These are phyloP conservation scores for Syngnathus typhle DNA, from an alignment of 2,113 vertebrate species.

Conservation along the genomic window DNA sequence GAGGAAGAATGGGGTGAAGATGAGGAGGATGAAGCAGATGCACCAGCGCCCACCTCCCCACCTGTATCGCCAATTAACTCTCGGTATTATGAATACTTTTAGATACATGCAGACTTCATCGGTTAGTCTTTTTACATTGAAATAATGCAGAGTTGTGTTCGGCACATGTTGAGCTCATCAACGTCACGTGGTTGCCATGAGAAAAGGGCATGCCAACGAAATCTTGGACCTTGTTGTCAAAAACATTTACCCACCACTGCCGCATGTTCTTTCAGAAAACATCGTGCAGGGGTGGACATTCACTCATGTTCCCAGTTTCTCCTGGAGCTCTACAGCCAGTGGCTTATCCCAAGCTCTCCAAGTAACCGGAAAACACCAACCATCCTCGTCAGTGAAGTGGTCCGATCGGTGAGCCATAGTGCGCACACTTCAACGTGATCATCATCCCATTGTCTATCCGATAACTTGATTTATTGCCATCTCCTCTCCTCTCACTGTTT, in stretches of 20 bases:
- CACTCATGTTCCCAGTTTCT: constrained; percentile 98
- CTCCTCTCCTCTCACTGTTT: not conserved
- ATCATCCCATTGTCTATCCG: not conserved
- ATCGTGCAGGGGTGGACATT: constrained; percentile 95
- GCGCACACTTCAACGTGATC: not conserved
- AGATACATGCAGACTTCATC: no score
- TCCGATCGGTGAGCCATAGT: constrained; percentile 81
- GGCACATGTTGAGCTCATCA: no score
- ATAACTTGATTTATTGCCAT: not conserved
- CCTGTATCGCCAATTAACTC: constrained; percentile 88
- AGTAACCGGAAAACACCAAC: constrained; percentile 83
- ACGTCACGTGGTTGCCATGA: no score
- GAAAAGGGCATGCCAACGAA: no score
- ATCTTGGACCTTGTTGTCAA: no score
- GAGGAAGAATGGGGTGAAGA: constrained; percentile 96
- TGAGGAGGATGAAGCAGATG: constrained; percentile 89
- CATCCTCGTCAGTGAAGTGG: constrained; percentile 90
- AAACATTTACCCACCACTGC: not conserved
- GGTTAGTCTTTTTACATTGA: not conserved
- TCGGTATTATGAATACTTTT: constrained; percentile 70
- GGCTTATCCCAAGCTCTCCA: constrained; percentile 84
- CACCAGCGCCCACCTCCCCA: constrained; percentile 77
- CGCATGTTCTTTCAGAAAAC: constrained; percentile 75
- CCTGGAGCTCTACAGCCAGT: constrained; percentile 95
- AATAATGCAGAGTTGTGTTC: not conserved